Base-by-base conservation (phyloP, 1,140 invertebrate species). In the Papilio glaucus region DNA sequence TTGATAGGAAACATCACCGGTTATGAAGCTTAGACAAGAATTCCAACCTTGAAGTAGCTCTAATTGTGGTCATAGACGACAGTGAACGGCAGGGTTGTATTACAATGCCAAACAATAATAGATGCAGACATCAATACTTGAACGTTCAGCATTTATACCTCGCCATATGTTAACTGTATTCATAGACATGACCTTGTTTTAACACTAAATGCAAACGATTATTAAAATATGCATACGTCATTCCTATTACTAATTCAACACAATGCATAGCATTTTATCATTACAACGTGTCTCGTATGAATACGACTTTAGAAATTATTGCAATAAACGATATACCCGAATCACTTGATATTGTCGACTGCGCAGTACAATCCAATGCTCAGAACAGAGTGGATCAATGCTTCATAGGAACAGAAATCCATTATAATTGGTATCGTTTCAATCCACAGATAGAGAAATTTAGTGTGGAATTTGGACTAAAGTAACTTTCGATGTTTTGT, bases 1-100 rank as follows among this genome's bases (percentile, higher is more conserved):
- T 65, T 18, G 7, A 37, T 38, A 68, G 39, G 38, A 68, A 68
- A 68, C 63, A 68, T 68, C 63, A 26, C 39, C 13, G 63, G 63
- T 21, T 42, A 45, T 18, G 42, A 69, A 57, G 62, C 37, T 65
- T 24, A 65, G 33, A 18, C 41, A 26, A 69, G 67, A 69, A 69
- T 53, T 69, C 26, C 45, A 29, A 53, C 67, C 67, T 69, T 69
- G 67, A 26, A 15, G 41, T n/a, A 53, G 67, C 42, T 69, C 67
- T 69, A 69, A 69, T 69, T 69, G 67, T 69, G 67, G 67, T 69
- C 24, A 49, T 18, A 53, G 29, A 42, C 67, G 67, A 69, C 42
- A 69, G 67, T 53, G 67, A 69, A 69, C 21, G 67, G 67, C 33
- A 62, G 10, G 37, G 13, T 69, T 53, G 12, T 9, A 12, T 42